Evolutionary conservation across 2,888 invertebrate species (phyloP).

Genomic region (Meta bourneti): DNA sequence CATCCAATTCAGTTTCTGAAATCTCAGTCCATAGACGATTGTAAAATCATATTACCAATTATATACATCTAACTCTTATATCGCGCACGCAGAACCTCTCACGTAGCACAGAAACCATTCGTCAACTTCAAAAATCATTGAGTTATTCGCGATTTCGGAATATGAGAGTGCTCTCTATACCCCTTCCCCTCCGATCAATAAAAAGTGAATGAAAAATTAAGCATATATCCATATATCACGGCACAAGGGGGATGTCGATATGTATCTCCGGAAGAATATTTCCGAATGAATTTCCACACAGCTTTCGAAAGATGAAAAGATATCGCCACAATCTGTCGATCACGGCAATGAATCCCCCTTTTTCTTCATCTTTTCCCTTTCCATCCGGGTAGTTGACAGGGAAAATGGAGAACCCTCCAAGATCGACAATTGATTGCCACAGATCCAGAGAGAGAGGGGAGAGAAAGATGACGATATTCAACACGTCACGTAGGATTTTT

Average conservation of each 20-base stretch:
- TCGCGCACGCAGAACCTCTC: not conserved
- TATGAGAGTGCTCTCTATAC: constrained; percentile 11
- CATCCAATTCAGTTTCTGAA: too few relatives aligned
- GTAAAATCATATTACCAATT: not conserved
- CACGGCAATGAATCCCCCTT: constrained; percentile 34
- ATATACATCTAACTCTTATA: not conserved
- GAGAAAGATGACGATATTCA: constrained; percentile 56
- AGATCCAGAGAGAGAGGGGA: constrained; percentile 9
- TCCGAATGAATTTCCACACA: constrained; percentile 51
- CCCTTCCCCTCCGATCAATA: constrained; percentile 23
- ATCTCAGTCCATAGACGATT: too few relatives aligned
- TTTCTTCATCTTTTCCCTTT: constrained; percentile 12
- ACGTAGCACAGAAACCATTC: not conserved
- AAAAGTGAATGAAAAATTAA: constrained; percentile 45
- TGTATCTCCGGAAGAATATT: constrained; percentile 40
- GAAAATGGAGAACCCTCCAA: constrained; percentile 54
- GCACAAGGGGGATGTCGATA: constrained; percentile 27
- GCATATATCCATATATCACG: constrained; percentile 35
- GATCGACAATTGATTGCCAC: constrained; percentile 71
- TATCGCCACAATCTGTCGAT: constrained; percentile 69
- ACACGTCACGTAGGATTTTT: constrained; percentile 73
- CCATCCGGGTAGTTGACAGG: constrained; percentile 53
- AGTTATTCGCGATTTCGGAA: not conserved
- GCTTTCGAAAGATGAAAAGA: constrained; percentile 53
- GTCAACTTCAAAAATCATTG: not conserved